Evolutionary conservation across 1,140 invertebrate genomes (phyloP).

Genomic region (Druon quercuslanigerum): DNA sequence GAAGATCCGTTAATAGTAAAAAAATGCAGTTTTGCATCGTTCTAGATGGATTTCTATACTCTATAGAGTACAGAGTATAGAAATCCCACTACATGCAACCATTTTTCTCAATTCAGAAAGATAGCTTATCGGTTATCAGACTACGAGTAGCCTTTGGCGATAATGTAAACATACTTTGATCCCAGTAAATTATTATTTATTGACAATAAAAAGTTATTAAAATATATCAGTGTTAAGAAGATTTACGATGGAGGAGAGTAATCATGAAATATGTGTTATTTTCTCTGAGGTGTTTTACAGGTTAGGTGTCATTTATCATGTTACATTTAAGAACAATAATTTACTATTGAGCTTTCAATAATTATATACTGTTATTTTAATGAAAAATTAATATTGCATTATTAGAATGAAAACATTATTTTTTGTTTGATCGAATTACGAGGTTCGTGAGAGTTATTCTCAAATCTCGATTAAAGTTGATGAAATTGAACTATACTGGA

Average conservation of each 20-base stretch:
- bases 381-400: no score
- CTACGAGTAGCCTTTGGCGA: slow-evolving; percentile 14
- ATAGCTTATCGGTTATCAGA: neutral
- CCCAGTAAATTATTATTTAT: neutral
- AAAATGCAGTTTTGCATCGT: neutral
- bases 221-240: neutral
- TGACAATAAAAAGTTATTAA: neutral
- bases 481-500: neutral
- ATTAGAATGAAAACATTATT: no score
- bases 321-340: no score
- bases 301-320: neutral
- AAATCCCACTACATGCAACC: neutral
- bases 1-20: slow-evolving; percentile 32
- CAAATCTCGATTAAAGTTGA: neutral
- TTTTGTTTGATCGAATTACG: neutral
- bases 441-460: neutral
- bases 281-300: neutral
- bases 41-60: neutral
- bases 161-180: neutral
- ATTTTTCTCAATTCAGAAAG: neutral
- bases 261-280: slow-evolving; percentile 6
- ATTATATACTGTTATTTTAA: no score
- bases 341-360: no score
- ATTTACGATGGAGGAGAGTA: neutral
- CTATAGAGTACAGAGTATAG: neutral